Evolutionary conservation across 2,888 invertebrate genomes (phyloP).

Genomic region (Candidula unifasciata): DNA sequence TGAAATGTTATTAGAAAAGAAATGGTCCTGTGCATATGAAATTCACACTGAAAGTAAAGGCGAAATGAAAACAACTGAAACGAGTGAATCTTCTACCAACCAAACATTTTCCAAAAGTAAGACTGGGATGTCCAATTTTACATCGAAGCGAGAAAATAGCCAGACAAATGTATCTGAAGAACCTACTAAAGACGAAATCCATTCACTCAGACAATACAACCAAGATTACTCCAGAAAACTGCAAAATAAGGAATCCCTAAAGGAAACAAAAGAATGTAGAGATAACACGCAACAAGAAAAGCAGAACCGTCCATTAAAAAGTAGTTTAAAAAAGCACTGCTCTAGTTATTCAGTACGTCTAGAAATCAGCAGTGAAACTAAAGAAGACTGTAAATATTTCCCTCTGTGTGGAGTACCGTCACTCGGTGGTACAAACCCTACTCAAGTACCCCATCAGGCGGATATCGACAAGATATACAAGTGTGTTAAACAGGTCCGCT

Average conservation of each 20-base stretch:
- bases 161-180: too few species aligned
- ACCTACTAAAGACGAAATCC: too few species aligned
- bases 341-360: too few species aligned
- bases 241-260: not conserved
- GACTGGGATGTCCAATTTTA: too few species aligned
- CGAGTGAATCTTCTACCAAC: too few species aligned
- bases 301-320: slow-evolving; percentile 17
- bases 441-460: not conserved
- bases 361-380: not conserved
- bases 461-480: not conserved
- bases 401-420: not conserved
- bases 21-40: not conserved
- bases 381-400: not conserved
- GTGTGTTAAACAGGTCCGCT: slow-evolving; percentile 29
- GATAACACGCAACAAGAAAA: not conserved
- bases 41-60: not conserved
- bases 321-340: not conserved
- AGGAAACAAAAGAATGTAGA: not conserved
- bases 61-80: not conserved
- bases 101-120: too few species aligned
- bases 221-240: not conserved
- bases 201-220: too few species aligned
- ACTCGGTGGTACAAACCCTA: too few species aligned
- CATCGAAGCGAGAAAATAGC: too few species aligned
- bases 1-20: not conserved